phyloP scores from a whole-genome alignment of 2,113 vertebrate genomes.

The Calyptomena viridis region DNA sequence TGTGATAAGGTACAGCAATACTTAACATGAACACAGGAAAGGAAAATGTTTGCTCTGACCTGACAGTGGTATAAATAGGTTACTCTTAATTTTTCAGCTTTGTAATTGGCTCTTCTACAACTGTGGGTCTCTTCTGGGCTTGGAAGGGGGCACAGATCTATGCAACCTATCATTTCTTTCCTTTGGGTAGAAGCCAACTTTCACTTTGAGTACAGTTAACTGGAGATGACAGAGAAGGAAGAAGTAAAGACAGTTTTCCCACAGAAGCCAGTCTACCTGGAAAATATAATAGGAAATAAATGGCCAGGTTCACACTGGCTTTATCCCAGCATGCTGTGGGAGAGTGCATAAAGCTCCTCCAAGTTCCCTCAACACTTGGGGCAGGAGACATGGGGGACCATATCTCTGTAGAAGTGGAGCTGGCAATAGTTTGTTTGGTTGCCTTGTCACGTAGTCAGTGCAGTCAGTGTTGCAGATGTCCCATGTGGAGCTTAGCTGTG shows the following conservation, averaged over 20 bases:
- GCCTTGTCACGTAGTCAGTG: neutral
- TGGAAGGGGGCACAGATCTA: neutral
- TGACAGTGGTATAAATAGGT: neutral
- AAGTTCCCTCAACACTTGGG: neutral
- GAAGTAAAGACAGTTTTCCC: neutral
- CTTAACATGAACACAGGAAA: neutral
- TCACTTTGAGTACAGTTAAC: neutral
- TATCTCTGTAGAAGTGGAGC: neutral
- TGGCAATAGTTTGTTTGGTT: neutral
- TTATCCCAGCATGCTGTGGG: neutral
- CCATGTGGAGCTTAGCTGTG: neutral
- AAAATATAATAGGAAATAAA: neutral
- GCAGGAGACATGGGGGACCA: neutral
- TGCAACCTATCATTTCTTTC: neutral
- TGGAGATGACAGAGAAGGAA: neutral
- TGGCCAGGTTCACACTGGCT: neutral
- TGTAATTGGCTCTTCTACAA: neutral
- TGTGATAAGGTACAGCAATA: neutral
- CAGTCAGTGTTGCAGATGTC: neutral
- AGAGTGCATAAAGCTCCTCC: neutral
- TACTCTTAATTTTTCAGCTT: neutral
- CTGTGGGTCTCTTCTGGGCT: neutral
- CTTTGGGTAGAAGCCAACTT: neutral
- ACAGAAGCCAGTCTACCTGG: neutral
- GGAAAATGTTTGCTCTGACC: neutral